Base-by-base conservation (phyloP, 2,113 vertebrate species). In the Pelvicachromis taeniatus region DNA sequence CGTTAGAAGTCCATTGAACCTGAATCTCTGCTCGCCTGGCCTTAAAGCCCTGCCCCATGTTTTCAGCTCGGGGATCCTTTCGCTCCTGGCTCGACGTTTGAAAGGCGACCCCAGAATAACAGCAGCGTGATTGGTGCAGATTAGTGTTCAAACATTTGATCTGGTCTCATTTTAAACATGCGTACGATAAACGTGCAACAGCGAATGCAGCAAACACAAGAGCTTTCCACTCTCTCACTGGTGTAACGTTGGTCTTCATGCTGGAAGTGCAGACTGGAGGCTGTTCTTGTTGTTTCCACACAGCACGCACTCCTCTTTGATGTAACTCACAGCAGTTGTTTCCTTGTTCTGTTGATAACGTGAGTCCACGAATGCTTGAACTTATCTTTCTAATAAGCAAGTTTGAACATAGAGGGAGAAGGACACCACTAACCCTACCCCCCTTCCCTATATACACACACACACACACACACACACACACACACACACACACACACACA, bases 221-320 rank as follows among this genome's bases (percentile, higher is more conserved):
- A 17, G n/a, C 17, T 35, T 2, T 35, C 33, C 19, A 12, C 61
- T 19, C 7, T 45, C 63, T 42, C 42, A 38, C 38, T 65, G 33
- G 6, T 40, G 0, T 40, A 23, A 1, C 11, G 9, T 10, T 45
- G 26, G 13, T 45, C 65, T 70, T 70, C 0, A 1, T 70, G 65
- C 14, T 4, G 40, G n/a, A 16, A 42, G 38, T 14, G 63, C 63
- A 23, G 35, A 4, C 65, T 26, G 40, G 40, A 40, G 61, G 35
- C 61, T n/a, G 3, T 48, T 70, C 3, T 26, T 23, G 17, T 0
- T 2, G 5, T 42, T 26, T 70, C 0, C 45, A 70, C 14, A 0
- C 0, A 45, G 13, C 21, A 10, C 0, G 21, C 0, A 0, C 0
- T 21, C 35, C 33, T 65, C 21, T 65, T 14, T 38, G 38, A 23